Evolutionary conservation across 2,888 invertebrate species (phyloP).

Genomic region (Muschampia plurimacula): DNA sequence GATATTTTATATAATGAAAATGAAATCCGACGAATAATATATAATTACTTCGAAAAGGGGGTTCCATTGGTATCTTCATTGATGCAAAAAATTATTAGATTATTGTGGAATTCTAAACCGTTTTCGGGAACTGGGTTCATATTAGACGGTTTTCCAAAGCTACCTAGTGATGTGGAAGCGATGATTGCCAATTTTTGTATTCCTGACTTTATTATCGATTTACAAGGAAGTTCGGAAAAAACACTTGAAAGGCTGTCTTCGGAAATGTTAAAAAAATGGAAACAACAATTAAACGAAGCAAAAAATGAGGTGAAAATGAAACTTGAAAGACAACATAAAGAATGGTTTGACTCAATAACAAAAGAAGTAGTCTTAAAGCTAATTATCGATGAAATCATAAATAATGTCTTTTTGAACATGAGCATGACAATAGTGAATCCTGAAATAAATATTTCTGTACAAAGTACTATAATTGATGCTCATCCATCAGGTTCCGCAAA

Average conservation of each 20-base stretch:
- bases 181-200: slow-evolving; percentile 80
- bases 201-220: slow-evolving; percentile 86
- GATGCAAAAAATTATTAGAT: slow-evolving; percentile 71
- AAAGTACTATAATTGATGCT: slow-evolving; percentile 79
- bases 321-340: slow-evolving; percentile 53
- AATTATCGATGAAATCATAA: slow-evolving; percentile 65
- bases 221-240: slow-evolving; percentile 67
- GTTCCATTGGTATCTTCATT: slow-evolving; percentile 72
- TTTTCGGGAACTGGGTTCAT: slow-evolving; percentile 81
- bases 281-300: slow-evolving; percentile 67
- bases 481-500: slow-evolving; percentile 65
- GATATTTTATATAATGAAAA: slow-evolving; percentile 70
- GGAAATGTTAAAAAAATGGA: slow-evolving; percentile 68
- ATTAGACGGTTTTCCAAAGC: slow-evolving; percentile 87
- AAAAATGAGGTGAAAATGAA: slow-evolving; percentile 58
- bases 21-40: slow-evolving; percentile 66
- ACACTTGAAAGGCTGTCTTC: slow-evolving; percentile 63
- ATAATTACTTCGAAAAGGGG: slow-evolving; percentile 81
- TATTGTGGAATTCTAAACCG: slow-evolving; percentile 83
- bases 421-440: slow-evolving; percentile 45
- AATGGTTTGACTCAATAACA: slow-evolving; percentile 65
- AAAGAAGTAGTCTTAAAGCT: slow-evolving; percentile 63
- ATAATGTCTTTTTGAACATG: slow-evolving; percentile 46
- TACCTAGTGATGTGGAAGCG: slow-evolving; percentile 81
- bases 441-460: slow-evolving; percentile 49